These are phyloP conservation scores for Spodoptera litura DNA, from an alignment of 1,140 invertebrate species.

Conservation along the genomic window DNA sequence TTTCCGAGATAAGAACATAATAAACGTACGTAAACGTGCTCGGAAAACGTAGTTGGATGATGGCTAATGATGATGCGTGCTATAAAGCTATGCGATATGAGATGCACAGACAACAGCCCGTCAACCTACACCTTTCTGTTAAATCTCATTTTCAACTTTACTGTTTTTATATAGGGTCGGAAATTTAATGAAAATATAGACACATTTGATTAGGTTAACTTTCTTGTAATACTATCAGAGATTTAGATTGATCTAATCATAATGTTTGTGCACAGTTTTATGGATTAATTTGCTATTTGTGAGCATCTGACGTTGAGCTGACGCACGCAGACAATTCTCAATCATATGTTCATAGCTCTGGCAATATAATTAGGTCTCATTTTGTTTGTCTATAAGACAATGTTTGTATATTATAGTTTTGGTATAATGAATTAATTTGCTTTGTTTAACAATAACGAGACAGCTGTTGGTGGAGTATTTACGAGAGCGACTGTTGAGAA, in stretches of 20 bases:
- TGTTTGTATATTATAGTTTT: too few relatives aligned
- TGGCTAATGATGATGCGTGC: not conserved
- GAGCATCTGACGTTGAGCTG: not conserved
- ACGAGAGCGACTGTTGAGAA: too few relatives aligned
- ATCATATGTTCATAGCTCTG: too few relatives aligned
- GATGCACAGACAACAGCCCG: not conserved
- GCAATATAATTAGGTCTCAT: too few relatives aligned
- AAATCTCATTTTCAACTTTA: too few relatives aligned
- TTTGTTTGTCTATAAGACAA: too few relatives aligned
- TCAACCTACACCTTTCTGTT: too few relatives aligned
- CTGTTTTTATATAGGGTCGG: too few relatives aligned
- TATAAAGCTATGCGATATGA: not conserved
- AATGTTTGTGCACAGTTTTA: not conserved
- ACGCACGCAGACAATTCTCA: not conserved
- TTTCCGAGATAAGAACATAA: not conserved
- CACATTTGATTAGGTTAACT: not conserved
- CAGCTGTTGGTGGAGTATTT: too few relatives aligned
- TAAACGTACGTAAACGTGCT: not conserved
- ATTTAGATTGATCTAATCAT: slow-evolving; percentile 5
- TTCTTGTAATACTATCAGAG: not conserved
- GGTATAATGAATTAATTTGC: too few relatives aligned
- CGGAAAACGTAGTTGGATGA: not conserved
- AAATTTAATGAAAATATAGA: too few relatives aligned
- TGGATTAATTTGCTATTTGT: not conserved
- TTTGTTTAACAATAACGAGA: too few relatives aligned